Evolutionary conservation across 2,113 vertebrate species (phyloP), one percentile per base, ranked within the genome.

Genomic region (Neotragus moschatus): DNA sequence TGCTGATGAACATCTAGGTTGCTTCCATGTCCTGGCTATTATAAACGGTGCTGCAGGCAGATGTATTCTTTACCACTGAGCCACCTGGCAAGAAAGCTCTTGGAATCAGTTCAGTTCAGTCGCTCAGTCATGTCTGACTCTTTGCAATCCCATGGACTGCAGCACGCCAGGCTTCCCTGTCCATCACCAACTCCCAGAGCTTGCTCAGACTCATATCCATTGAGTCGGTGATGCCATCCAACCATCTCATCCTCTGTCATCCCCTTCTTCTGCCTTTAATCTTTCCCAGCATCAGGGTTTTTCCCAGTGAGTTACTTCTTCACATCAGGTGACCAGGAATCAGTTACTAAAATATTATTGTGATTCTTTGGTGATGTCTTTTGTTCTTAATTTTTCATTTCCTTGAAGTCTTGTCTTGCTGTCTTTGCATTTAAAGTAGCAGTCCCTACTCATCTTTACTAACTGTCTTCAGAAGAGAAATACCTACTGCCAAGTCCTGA

Each of bases 51-150:
- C 58, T 30, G 58, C 1, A 0, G 10, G 36, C 36, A 25, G 70
- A 25, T 43, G 6, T 25, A 75, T 75, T 75, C 36, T 43, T 26
- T 75, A 75, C 70, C 36, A 43, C 7, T 75, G 36, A 26, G 70
- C 36, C 70, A 43, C 12, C 5, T 73, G 70, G 23, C n/a, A 70
- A 36, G 10, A 43, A 75, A 75, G 36, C 23, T 39, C 70, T 75
- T 75, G 23, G 21, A 75, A 75, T 25, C 21, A 73, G 70, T 75
- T 39, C 66, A 39, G 66, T 39, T 70, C 66, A 12, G 66, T 39
- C 0, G 0, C 19, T 70, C 66, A 70, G n/a, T 39, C 1, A 0
- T 39, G n/a, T 39, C 66, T 39, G 66, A 70, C 66, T 39, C 2
- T 66, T 66, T 70, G 66, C 10, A 0, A 23, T 39, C 9, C 19